Evolutionary conservation across 2,113 vertebrate species (phyloP).

Genomic region (Planiliza haematocheilus): DNA sequence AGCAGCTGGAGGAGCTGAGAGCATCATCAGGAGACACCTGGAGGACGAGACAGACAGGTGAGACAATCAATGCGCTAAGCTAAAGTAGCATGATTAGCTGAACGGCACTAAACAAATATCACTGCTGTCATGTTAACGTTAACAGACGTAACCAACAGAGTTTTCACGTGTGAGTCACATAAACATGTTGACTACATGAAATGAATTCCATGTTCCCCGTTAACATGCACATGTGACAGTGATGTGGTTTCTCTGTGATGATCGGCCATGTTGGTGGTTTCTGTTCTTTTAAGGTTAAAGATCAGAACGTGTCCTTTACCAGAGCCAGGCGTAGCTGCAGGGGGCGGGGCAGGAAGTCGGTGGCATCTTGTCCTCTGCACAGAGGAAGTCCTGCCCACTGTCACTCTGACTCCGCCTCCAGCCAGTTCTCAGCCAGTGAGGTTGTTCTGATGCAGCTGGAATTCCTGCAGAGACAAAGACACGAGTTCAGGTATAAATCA

Average conservation of each 20-base stretch:
- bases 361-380: constrained; percentile 49
- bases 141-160: no score
- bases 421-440: constrained; percentile 28
- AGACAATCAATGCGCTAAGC: no score
- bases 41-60: neutral
- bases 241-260: no score
- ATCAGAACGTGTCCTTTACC: constrained; percentile 25
- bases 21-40: constrained; percentile 61
- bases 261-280: no score
- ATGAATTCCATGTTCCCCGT: no score
- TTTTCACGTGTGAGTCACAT: no score
- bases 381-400: constrained; percentile 41
- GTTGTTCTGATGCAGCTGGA: constrained; percentile 9
- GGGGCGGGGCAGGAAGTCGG: constrained; percentile 33
- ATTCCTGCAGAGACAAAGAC: constrained; percentile 33
- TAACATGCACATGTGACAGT: no score
- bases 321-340: constrained; percentile 26
- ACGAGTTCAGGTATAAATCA: neutral
- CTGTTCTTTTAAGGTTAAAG: neutral
- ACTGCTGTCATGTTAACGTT: no score
- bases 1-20: constrained; percentile 18
- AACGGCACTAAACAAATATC: no score
- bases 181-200: no score
- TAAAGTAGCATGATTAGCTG: no score
- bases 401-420: constrained; percentile 52